Percentiles rank a stretch among this genome's conserved stretches.
Conservation (phyloP, 2,888 invertebrate genomes). For the Erebia epiphron region DNA sequence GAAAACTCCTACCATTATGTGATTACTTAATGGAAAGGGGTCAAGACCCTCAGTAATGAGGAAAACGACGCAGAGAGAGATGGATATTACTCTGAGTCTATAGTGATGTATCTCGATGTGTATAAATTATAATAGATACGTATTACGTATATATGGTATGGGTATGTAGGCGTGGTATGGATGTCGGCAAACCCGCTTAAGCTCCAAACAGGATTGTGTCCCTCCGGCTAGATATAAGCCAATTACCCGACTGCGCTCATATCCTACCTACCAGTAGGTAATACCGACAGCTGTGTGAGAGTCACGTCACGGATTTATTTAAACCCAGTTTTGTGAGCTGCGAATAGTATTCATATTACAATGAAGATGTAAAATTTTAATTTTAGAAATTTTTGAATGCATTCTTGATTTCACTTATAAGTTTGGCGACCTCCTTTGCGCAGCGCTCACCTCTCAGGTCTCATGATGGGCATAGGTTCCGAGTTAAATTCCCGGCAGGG, state of each 20-base stretch:
- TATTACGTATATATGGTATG: neutral
- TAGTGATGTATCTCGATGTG: neutral
- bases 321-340: neutral
- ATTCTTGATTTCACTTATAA: too few relatives aligned
- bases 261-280: neutral
- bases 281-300: neutral
- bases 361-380: neutral
- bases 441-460: too few relatives aligned
- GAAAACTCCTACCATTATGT: too few relatives aligned
- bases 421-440: too few relatives aligned
- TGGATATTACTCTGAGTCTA: too few relatives aligned
- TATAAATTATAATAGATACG: too few relatives aligned
- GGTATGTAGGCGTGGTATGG: neutral
- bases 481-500: too few relatives aligned
- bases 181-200: neutral
- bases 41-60: too few relatives aligned
- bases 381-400: too few relatives aligned
- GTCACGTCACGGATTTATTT: neutral
- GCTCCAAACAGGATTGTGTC: conserved; percentile 7
- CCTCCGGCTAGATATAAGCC: conserved; percentile 4
- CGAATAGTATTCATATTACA: neutral
- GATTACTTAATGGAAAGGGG: too few relatives aligned
- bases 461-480: too few relatives aligned
- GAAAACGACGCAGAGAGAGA: too few relatives aligned
- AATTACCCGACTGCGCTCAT: conserved; percentile 1